phyloP scores from a whole-genome alignment of 1,140 invertebrate genomes.

The Solenopsis invicta region DNA sequence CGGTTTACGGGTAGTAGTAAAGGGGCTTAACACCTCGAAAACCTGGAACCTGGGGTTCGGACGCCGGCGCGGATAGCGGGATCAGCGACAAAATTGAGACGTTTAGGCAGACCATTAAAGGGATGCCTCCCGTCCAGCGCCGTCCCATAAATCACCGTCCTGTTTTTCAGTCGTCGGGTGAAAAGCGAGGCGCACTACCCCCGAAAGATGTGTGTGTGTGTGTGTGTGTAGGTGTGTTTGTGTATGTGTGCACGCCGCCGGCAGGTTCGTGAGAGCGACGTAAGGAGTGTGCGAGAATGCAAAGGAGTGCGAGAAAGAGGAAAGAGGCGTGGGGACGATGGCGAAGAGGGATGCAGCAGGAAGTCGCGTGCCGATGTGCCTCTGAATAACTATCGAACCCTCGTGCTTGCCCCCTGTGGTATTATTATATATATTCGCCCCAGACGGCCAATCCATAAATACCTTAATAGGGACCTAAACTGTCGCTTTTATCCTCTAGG shows the following conservation, averaged over 20 bases:
- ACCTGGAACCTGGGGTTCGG: not conserved
- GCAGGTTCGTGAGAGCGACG: constrained; percentile 1
- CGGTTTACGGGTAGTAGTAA: constrained; percentile 43
- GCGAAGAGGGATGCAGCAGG: constrained; percentile 20
- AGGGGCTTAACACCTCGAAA: constrained; percentile 19
- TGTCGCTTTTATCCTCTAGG: constrained; percentile 80
- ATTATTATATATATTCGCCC: constrained; percentile 3
- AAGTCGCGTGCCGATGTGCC: constrained; percentile 74
- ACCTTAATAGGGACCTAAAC: constrained; percentile 83
- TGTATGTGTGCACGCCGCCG: not conserved
- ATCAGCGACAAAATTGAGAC: constrained; percentile 70
- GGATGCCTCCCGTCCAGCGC: constrained; percentile 53
- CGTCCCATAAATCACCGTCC: constrained; percentile 71
- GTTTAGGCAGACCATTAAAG: constrained; percentile 68
- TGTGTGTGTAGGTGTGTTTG: not conserved
- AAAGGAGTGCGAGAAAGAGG: constrained; percentile 5
- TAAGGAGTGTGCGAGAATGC: constrained; percentile 1
- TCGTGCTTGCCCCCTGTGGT: constrained; percentile 56
- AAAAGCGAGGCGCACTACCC: constrained; percentile 68
- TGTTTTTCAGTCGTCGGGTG: constrained; percentile 64
- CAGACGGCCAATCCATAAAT: constrained; percentile 80
- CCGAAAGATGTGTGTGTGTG: constrained; percentile 58
- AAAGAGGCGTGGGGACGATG: not conserved
- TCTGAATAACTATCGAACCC: constrained; percentile 70
- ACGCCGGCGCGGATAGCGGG: constrained; percentile 31